Conservation (phyloP, 2,888 invertebrate species). For the Leptinotarsa tumamoca region DNA sequence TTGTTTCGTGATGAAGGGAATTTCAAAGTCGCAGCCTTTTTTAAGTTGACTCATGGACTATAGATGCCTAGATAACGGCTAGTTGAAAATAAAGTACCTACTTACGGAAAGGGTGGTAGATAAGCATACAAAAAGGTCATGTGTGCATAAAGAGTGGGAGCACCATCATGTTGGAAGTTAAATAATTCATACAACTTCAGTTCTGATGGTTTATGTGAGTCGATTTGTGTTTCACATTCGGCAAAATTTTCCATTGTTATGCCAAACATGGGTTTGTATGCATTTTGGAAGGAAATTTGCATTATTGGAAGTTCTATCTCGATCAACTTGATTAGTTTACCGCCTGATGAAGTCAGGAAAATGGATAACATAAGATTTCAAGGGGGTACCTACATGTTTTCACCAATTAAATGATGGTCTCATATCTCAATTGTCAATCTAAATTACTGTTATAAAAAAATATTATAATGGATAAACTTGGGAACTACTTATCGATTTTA, state of each 20-base stretch:
- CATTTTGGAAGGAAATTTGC: not conserved
- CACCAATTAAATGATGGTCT: too few species aligned
- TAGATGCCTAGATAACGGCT: not conserved
- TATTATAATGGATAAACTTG: too few species aligned
- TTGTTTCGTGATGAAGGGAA: too few species aligned
- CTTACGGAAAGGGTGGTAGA: not conserved
- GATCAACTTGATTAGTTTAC: too few species aligned
- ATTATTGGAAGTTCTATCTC: not conserved
- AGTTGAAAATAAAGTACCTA: conserved; percentile 6
- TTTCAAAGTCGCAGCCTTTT: too few species aligned
- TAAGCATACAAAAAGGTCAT: conserved; percentile 1
- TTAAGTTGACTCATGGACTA: not conserved
- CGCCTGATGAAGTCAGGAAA: too few species aligned
- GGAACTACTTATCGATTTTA: too few species aligned
- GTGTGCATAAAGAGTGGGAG: not conserved
- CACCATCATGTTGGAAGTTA: not conserved
- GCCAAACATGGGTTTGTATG: not conserved
- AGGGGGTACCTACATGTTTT: too few species aligned
- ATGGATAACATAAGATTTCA: too few species aligned
- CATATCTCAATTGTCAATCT: too few species aligned
- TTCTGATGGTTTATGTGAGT: not conserved
- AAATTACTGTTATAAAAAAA: too few species aligned
- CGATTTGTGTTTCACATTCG: not conserved
- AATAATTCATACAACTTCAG: conserved; percentile 7
- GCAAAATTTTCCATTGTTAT: not conserved